These are phyloP conservation scores for Oryzias melastigma DNA, from an alignment of 2,113 vertebrate species.

Conservation along the genomic window DNA sequence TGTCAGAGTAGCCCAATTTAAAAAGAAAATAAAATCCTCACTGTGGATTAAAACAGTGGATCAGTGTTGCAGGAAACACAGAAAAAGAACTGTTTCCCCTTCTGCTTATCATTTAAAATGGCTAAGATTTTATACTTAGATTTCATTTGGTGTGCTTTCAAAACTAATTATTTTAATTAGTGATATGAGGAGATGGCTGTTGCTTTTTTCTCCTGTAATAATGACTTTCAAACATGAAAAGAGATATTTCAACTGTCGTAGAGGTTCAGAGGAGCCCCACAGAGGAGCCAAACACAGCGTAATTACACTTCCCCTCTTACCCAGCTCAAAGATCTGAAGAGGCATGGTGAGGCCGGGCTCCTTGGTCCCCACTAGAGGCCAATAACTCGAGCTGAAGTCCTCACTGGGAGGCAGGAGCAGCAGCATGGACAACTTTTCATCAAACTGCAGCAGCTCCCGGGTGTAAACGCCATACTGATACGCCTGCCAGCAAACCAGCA, in stretches of 20 bases:
- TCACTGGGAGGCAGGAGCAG: conserved; percentile 79
- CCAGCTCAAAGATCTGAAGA: conserved; percentile 80
- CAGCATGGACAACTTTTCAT: conserved; percentile 72
- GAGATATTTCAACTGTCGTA: too few species aligned
- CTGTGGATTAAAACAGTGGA: neutral
- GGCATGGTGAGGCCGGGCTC: conserved; percentile 73
- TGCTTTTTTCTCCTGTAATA: too few species aligned
- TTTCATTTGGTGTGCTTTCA: too few species aligned
- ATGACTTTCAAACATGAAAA: too few species aligned
- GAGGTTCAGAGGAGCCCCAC: too few species aligned
- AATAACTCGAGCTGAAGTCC: conserved; percentile 78
- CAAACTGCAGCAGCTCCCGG: conserved; percentile 76
- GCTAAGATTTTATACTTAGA: too few species aligned
- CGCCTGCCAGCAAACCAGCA: conserved; percentile 46
- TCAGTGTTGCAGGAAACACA: neutral
- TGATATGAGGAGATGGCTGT: too few species aligned
- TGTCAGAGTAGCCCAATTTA: neutral
- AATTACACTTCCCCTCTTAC: conserved; percentile 45
- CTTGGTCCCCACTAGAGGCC: conserved; percentile 68
- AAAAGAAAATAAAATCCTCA: conserved; percentile 3
- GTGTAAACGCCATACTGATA: conserved; percentile 79
- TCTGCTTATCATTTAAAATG: too few species aligned
- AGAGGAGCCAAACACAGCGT: neutral
- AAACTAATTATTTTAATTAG: too few species aligned
- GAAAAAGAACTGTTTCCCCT: too few species aligned